Percentiles rank a stretch among this genome's conserved stretches.
Conservation (phyloP, 2,888 invertebrate species). For the Caenorhabditis sp. region DNA sequence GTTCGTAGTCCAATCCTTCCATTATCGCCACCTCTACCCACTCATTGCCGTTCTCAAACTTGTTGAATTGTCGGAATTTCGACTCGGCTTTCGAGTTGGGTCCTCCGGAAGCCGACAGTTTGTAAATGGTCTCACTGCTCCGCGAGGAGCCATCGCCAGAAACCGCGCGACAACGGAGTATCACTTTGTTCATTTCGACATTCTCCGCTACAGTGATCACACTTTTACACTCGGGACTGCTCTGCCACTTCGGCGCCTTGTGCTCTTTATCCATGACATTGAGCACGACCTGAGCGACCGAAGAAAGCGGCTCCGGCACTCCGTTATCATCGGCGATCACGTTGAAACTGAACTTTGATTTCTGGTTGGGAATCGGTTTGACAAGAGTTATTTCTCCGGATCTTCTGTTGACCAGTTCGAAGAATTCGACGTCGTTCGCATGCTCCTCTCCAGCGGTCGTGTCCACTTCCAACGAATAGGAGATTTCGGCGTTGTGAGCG, state of each 20-base stretch:
- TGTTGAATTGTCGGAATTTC: conserved; percentile 76
- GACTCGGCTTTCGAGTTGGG: conserved; percentile 59
- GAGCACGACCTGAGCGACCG: conserved; percentile 86
- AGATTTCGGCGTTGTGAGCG: conserved; percentile 74
- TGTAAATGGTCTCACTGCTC: conserved; percentile 44
- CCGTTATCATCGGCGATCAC: conserved; percentile 89
- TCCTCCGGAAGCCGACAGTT: conserved; percentile 53
- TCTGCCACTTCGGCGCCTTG: conserved; percentile 75
- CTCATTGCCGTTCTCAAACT: conserved; percentile 64
- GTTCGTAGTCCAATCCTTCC: conserved; percentile 77
- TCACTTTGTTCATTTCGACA: conserved; percentile 70
- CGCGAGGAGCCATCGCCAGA: conserved; percentile 62
- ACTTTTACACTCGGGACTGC: conserved; percentile 64
- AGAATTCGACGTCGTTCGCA: conserved; percentile 64
- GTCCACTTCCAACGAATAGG: conserved; percentile 72
- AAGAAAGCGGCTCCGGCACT: conserved; percentile 83
- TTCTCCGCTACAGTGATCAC: conserved; percentile 69
- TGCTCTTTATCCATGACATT: conserved; percentile 71
- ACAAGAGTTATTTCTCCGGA: conserved; percentile 69
- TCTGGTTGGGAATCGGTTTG: conserved; percentile 64
- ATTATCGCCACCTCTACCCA: conserved; percentile 74
- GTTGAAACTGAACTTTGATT: conserved; percentile 81
- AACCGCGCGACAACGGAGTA: conserved; percentile 73
- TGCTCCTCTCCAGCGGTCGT: conserved; percentile 66
- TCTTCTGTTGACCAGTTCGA: conserved; percentile 56